These are phyloP conservation scores for Poecilobothrus nobilitatus DNA, from an alignment of 2,888 invertebrate species.

Conservation along the genomic window DNA sequence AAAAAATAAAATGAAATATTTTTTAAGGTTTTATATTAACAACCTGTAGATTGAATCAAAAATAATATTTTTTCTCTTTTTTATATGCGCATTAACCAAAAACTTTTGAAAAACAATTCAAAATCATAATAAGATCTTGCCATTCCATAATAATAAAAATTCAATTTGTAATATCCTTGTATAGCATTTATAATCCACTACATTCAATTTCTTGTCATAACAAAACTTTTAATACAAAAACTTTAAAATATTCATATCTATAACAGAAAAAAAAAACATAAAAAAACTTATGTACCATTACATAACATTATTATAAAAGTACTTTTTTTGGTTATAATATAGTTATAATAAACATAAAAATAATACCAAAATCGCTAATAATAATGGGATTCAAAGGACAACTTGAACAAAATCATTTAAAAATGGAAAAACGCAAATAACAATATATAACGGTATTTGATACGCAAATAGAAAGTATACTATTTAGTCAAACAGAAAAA, in stretches of 20 bases:
- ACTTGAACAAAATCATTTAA: not conserved
- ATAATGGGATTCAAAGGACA: not conserved
- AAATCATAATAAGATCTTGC: too few species aligned
- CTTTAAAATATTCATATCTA: not conserved
- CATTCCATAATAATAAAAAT: too few species aligned
- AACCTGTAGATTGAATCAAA: too few species aligned
- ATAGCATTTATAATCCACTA: not conserved
- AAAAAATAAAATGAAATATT: too few species aligned
- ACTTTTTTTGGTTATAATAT: not conserved
- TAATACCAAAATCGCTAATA: conserved; percentile 4
- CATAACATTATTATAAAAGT: not conserved
- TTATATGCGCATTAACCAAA: too few species aligned
- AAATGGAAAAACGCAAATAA: not conserved
- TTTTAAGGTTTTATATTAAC: too few species aligned
- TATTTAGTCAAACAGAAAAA: not conserved
- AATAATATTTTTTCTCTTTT: too few species aligned
- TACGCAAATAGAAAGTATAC: not conserved
- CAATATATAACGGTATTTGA: not conserved
- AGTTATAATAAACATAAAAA: not conserved
- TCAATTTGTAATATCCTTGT: not conserved
- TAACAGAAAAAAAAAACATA: not conserved
- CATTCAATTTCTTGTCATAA: not conserved
- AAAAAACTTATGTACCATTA: conserved; percentile 1
- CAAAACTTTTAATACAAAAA: not conserved
- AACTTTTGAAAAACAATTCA: too few species aligned